Percentiles rank a stretch among this genome's conserved stretches.
phyloP scores from a whole-genome alignment of 2,797 vertebrate genomes.

The Chloroceryle amazona region DNA sequence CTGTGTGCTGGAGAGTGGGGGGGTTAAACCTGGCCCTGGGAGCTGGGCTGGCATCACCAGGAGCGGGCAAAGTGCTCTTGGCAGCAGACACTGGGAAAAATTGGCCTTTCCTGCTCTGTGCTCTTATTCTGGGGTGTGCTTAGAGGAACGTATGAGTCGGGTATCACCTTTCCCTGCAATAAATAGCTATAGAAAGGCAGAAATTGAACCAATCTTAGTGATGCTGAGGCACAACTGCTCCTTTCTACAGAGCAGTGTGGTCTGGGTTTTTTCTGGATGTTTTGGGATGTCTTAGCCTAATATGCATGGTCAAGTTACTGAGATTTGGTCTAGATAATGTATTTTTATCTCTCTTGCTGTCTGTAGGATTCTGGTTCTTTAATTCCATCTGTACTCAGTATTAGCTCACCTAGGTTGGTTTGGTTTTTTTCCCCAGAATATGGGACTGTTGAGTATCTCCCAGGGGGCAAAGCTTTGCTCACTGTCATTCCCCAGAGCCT shows the following conservation, averaged over 20 bases:
- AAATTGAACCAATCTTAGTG: constrained; percentile 40
- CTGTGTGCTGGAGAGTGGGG: background rate
- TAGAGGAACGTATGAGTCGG: background rate
- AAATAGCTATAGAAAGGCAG: background rate
- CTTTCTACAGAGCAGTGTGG: constrained; percentile 53
- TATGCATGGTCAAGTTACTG: too few species aligned
- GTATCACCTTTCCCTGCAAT: background rate
- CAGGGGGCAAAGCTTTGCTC: background rate
- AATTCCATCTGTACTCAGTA: background rate
- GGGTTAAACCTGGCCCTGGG: background rate
- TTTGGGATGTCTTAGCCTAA: constrained; percentile 1
- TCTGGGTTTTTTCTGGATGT: constrained; percentile 1
- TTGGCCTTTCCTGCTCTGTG: background rate
- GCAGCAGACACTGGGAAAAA: background rate
- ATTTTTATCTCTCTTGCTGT: background rate
- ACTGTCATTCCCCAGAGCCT: background rate
- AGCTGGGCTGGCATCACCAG: background rate
- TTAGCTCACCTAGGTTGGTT: background rate
- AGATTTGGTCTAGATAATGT: background rate
- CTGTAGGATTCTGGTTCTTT: background rate
- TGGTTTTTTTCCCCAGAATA: background rate
- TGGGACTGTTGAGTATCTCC: background rate
- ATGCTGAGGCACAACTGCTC: constrained; percentile 15
- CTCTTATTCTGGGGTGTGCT: background rate
- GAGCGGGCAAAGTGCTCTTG: rapidly evolving